A percentile compares a stretch with the other conserved stretches of the same genome.
phyloP scores from a whole-genome alignment of 2,113 vertebrate species.

The Petrocephalus microphthalmus region DNA sequence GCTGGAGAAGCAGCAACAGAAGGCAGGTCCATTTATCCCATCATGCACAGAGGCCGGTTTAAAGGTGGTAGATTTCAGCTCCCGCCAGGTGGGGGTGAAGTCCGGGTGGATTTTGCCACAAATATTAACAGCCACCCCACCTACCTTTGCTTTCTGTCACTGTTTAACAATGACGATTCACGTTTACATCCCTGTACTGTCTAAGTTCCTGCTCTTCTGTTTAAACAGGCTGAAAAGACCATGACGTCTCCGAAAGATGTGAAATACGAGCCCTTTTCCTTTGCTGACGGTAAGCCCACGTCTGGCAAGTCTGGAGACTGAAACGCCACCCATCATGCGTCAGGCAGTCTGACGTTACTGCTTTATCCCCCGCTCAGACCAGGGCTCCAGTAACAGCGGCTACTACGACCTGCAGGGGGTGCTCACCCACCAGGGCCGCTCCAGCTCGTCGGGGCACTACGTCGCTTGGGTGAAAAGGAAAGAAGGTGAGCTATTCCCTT shows the following conservation, averaged over 20 bases:
- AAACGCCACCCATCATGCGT: background rate
- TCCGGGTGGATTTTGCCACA: background rate
- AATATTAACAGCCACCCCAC: background rate
- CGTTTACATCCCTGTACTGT: background rate
- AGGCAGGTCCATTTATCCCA: slow-evolving; percentile 51
- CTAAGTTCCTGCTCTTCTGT: background rate
- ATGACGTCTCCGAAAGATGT: slow-evolving; percentile 62
- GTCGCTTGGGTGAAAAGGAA: slow-evolving; percentile 98
- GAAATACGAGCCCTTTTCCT: slow-evolving; percentile 86
- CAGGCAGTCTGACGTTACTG: background rate
- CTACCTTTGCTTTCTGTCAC: background rate
- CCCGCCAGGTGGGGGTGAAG: background rate
- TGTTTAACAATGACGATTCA: background rate
- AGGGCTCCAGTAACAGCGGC: slow-evolving; percentile 91
- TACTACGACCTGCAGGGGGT: slow-evolving; percentile 97
- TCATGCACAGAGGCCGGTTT: background rate
- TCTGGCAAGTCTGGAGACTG: background rate
- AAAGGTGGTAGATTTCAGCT: background rate
- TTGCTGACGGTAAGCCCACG: slow-evolving; percentile 78
- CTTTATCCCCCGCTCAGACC: slow-evolving; percentile 59
- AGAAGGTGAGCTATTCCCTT: slow-evolving; percentile 73
- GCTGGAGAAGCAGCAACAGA: slow-evolving; percentile 75
- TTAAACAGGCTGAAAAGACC: slow-evolving; percentile 47
- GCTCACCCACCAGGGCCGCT: slow-evolving; percentile 94
- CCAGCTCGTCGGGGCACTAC: slow-evolving; percentile 96